Base-by-base conservation (phyloP, 1,140 invertebrate species). In the Bombus cullumanus region DNA sequence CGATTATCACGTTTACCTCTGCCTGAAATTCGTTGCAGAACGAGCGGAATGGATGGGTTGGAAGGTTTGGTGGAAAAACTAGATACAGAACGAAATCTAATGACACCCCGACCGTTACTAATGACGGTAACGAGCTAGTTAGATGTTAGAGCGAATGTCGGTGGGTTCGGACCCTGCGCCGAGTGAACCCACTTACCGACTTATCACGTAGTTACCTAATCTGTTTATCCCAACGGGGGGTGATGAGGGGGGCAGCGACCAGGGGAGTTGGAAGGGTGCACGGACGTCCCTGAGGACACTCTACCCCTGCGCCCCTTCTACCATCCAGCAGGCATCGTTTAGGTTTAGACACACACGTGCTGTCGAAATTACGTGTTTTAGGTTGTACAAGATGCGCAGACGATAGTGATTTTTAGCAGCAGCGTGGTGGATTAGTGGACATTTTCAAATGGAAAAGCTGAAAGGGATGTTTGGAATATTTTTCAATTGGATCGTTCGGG, bases 141-240 rank as follows among this genome's bases (percentile, higher is more conserved):
- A 94, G 94, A 95, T 94, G 95, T 95, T 92, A 92, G 91, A 92
- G 92, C 89, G 91, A 93, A 93, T 91, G 92, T 92, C 89, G 92
- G 93, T 92, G 87, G 90, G 92, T 89, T 81, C 88, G 91, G 92
- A 93, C 93, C 88, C 88, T 93, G 94, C 92, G 89, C 92, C 93
- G 94, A 94, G 92, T 92, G 94, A 95, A 95, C 94, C 94, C 94
- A 95, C 95, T 95, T 95, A 95, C 94, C 94, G 94, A 95, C 95
- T 95, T 95, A 95, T 95, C 95, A 95, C 95, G 95, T 95, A 95
- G 95, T 95, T 95, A 95, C 94, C 94, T 95, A 95, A 95, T 95
- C 94, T 95, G 94, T 95, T 95, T 95, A 95, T 95, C 94, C 94
- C 93, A 92, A 93, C 92, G 90, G 93, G 92, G 89, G 90, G 83